Percentiles rank a stretch among this genome's conserved stretches.
phyloP scores from a whole-genome alignment of 2,888 invertebrate genomes.

The Amaurobius ferox region DNA sequence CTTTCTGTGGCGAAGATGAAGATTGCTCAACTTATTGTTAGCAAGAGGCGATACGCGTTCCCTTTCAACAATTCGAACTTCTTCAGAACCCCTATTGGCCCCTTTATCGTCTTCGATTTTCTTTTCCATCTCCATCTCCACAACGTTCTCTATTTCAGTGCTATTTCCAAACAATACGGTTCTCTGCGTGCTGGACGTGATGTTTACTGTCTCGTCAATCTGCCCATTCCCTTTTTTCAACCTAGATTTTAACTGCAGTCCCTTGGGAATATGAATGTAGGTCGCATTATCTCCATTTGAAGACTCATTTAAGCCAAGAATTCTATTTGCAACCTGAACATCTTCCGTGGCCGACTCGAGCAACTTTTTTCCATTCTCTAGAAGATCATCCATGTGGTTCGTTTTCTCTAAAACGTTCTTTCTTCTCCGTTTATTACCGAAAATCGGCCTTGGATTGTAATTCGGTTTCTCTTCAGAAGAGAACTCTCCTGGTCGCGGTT shows the following conservation, averaged over 20 bases:
- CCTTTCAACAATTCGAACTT: constrained; percentile 26
- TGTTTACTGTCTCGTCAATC: not conserved
- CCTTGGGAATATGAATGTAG: not conserved
- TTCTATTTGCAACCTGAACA: not conserved
- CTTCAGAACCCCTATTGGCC: not conserved
- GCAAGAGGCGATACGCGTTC: constrained; percentile 11
- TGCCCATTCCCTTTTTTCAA: not conserved
- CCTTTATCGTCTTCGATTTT: not conserved
- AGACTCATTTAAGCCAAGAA: not conserved
- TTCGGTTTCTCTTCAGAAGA: too few species aligned
- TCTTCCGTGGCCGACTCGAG: not conserved
- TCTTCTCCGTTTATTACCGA: not conserved
- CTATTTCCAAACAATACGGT: not conserved
- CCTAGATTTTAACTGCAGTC: not conserved
- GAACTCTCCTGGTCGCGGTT: not conserved
- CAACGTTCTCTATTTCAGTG: constrained; percentile 25
- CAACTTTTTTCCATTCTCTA: not conserved
- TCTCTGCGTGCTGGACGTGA: constrained; percentile 13
- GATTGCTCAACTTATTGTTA: not conserved
- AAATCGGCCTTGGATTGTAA: too few species aligned
- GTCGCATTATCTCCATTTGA: not conserved
- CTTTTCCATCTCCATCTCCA: constrained; percentile 49
- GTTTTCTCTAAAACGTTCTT: not conserved
- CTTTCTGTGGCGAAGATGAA: not conserved
- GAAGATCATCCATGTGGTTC: not conserved